phyloP scores from a whole-genome alignment of 2,797 vertebrate species.

The Chiroxiphia lanceolata region DNA sequence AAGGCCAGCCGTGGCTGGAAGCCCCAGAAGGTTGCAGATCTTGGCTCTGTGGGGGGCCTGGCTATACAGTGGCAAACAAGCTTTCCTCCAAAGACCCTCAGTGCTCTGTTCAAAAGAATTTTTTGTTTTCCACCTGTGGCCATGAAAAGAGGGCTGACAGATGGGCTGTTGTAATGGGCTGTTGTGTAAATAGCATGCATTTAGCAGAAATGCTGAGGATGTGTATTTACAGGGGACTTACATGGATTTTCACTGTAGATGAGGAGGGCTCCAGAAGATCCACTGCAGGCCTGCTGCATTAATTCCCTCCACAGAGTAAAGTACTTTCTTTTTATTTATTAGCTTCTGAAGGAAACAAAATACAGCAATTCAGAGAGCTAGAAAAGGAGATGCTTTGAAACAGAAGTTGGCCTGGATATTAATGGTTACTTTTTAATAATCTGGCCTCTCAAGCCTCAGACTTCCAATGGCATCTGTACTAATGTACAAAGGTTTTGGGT shows the following conservation, averaged over 20 bases:
- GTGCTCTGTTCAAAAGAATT: slow-evolving; percentile 55
- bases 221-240: slow-evolving; percentile 37
- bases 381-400: neutral
- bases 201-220: slow-evolving; percentile 38
- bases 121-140: slow-evolving; percentile 64
- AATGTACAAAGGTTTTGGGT: neutral
- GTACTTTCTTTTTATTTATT: neutral
- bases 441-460: neutral
- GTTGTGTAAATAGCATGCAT: slow-evolving; percentile 52
- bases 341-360: neutral
- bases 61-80: slow-evolving; percentile 27
- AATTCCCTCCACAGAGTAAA: neutral
- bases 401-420: neutral
- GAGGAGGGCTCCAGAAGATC: neutral
- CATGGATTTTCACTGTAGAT: slow-evolving; percentile 27
- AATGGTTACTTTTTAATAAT: neutral
- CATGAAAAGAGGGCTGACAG: slow-evolving; percentile 59
- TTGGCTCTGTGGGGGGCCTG: slow-evolving; percentile 42
- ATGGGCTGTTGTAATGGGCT: slow-evolving; percentile 52
- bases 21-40: slow-evolving; percentile 56
- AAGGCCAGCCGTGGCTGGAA: slow-evolving; percentile 42
- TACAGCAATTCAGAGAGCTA: neutral
- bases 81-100: slow-evolving; percentile 51
- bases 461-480: neutral
- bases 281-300: neutral